These are phyloP conservation scores for Zaprionus kolodkinae DNA, from an alignment of 1,140 invertebrate genomes.

Conservation along the genomic window DNA sequence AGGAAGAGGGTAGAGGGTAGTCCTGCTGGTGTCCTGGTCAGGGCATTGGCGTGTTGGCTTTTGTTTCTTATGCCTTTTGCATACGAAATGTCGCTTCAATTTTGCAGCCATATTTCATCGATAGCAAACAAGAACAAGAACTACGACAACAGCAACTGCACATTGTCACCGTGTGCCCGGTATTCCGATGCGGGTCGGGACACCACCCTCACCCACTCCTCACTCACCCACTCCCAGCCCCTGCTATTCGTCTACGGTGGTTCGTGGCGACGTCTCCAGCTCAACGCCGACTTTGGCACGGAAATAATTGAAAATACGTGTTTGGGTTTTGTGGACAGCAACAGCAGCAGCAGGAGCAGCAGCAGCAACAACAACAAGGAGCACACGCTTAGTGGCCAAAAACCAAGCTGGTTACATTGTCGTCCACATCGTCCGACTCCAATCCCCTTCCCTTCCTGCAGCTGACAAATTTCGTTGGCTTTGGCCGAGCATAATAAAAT, in stretches of 20 bases:
- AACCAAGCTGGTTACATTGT: slow-evolving; percentile 24
- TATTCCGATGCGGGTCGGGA: background rate
- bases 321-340: slow-evolving; percentile 79
- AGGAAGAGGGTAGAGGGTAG: background rate
- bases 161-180: slow-evolving; percentile 23
- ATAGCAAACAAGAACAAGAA: slow-evolving; percentile 55
- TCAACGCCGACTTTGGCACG: slow-evolving; percentile 71
- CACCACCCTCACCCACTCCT: background rate
- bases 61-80: slow-evolving; percentile 76
- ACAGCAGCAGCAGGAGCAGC: slow-evolving; percentile 22
- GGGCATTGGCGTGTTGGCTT: slow-evolving; percentile 67
- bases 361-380: slow-evolving; percentile 38
- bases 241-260: background rate
- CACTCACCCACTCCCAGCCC: too few relatives aligned
- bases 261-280: slow-evolving; percentile 52
- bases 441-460: slow-evolving; percentile 21
- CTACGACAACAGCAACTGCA: slow-evolving; percentile 30
- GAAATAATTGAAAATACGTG: slow-evolving; percentile 83
- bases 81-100: slow-evolving; percentile 67
- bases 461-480: slow-evolving; percentile 75
- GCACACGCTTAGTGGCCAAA: slow-evolving; percentile 39
- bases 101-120: slow-evolving; percentile 67
- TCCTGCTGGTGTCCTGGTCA: slow-evolving; percentile 18
- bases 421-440: background rate
- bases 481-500: slow-evolving; percentile 72